These are phyloP conservation scores for Agelas oroides DNA, from an alignment of 37 sponge, comb jelly and placozoan species.

Conservation along the genomic window DNA sequence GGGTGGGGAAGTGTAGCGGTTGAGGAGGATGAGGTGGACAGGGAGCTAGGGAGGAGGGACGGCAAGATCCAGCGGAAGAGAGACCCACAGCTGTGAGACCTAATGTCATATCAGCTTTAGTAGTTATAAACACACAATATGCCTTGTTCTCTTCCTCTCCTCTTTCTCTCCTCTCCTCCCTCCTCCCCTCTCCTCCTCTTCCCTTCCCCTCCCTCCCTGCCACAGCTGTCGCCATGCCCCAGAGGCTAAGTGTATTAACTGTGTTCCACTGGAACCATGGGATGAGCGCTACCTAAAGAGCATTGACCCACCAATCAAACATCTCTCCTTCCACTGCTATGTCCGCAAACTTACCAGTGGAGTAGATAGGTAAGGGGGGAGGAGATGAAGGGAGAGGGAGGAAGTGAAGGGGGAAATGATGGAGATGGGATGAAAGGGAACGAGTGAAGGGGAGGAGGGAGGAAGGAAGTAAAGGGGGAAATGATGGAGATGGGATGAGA, in stretches of 20 bases:
- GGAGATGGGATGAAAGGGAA: too few species aligned
- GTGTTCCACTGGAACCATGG: slow-evolving; percentile 93
- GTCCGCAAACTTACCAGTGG: slow-evolving; percentile 89
- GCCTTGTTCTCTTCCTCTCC: too few species aligned
- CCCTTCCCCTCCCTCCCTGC: neutral
- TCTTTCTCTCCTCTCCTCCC: too few species aligned
- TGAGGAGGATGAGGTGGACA: slow-evolving; percentile 90
- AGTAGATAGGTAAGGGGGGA: slow-evolving; percentile 79
- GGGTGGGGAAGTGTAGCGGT: slow-evolving; percentile 15
- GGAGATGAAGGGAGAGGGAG: neutral
- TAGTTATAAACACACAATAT: too few species aligned
- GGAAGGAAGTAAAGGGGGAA: too few species aligned
- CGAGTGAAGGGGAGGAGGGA: too few species aligned
- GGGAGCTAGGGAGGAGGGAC: slow-evolving; percentile 55
- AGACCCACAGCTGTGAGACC: slow-evolving; percentile 87
- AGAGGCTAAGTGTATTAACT: slow-evolving; percentile 88
- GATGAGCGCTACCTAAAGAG: slow-evolving; percentile 68
- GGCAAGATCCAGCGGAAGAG: slow-evolving; percentile 77
- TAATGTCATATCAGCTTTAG: too few species aligned
- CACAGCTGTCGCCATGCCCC: slow-evolving; percentile 88
- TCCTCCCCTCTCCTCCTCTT: too few species aligned
- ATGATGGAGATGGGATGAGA: too few species aligned
- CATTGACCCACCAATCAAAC: slow-evolving; percentile 91
- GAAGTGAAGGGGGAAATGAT: too few species aligned
- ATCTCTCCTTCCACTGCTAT: slow-evolving; percentile 93